Conservation (phyloP, 1,140 invertebrate genomes). For the Subanguina moxae region DNA sequence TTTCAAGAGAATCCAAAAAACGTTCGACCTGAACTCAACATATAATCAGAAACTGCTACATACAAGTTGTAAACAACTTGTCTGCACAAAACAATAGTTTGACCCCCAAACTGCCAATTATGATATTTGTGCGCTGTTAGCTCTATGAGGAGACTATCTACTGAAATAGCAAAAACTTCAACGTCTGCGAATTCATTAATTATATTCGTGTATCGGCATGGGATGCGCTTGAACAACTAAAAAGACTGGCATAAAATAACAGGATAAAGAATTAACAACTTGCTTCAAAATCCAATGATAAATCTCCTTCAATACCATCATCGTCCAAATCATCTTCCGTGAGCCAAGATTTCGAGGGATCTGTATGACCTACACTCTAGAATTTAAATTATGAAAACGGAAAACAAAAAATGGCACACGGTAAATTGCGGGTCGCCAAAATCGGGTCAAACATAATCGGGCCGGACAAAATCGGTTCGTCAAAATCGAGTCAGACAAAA, state of each 20-base stretch:
- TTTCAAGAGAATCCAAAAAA: constrained; percentile 43
- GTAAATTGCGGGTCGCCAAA: no score
- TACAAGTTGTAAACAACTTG: no score
- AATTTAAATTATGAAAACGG: no score
- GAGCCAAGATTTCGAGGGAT: no score
- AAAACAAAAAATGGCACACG: no score
- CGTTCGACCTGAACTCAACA: constrained; percentile 38
- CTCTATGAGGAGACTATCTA: constrained; percentile 53
- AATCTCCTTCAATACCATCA: constrained; percentile 3
- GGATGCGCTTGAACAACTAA: constrained; percentile 23
- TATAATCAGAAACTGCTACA: constrained; percentile 8
- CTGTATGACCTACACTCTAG: no score
- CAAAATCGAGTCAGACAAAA: no score
- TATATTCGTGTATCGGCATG: constrained; percentile 46
- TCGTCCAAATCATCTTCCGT: no score
- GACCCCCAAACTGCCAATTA: constrained; percentile 55
- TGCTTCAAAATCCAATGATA: not conserved
- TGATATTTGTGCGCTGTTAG: constrained; percentile 55
- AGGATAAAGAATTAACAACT: not conserved
- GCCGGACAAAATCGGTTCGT: no score
- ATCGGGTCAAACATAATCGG: no score
- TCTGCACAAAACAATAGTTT: constrained; percentile 49
- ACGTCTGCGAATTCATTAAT: constrained; percentile 58
- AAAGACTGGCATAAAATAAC: constrained; percentile 16
- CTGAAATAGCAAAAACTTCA: constrained; percentile 56